These are phyloP conservation scores for Nycticorax nycticorax DNA, from an alignment of 2,113 vertebrate species.

Conservation along the genomic window DNA sequence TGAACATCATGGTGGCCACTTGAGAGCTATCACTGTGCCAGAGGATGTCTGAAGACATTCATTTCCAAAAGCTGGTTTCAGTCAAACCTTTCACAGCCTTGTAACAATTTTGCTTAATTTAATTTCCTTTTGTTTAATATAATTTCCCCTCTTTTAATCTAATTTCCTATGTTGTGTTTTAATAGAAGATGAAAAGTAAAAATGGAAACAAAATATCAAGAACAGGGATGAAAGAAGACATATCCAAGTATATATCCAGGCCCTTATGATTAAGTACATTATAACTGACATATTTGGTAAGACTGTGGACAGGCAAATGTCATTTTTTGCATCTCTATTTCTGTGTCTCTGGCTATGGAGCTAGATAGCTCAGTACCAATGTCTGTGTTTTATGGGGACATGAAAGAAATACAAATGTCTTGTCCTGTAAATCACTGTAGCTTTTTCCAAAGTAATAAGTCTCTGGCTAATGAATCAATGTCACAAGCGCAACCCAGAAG, in stretches of 20 bases:
- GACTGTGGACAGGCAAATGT: not conserved
- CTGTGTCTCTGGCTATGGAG: not conserved
- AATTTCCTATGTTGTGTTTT: slow-evolving; percentile 64
- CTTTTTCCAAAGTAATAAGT: not conserved
- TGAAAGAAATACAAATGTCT: not conserved
- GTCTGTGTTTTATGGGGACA: not conserved
- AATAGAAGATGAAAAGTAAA: slow-evolving; percentile 48
- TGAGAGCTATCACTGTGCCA: not conserved
- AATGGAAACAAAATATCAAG: slow-evolving; percentile 43
- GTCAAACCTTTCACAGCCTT: slow-evolving; percentile 55
- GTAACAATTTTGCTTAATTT: slow-evolving; percentile 57
- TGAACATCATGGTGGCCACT: not conserved
- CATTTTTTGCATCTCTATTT: not conserved
- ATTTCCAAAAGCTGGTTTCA: slow-evolving; percentile 58
- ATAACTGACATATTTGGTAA: not conserved
- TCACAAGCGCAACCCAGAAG: not conserved
- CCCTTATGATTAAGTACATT: not conserved
- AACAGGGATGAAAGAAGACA: not conserved
- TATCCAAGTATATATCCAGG: not conserved
- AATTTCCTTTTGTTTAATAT: slow-evolving; percentile 65
- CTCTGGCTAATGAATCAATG: not conserved
- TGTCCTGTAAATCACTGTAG: not conserved
- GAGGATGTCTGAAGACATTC: not conserved
- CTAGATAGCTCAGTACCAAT: not conserved
- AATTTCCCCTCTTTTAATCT: slow-evolving; percentile 55